Conservation (phyloP, 2,113 vertebrate genomes). For the cattle (Bos taurus) region ARS-UCD2.0 NC_037334.1:21462501-21463000, state of each 20-base stretch:
- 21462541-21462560: fast-evolving
- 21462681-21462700: neutral
- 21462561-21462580: neutral
- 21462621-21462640: neutral
- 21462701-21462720: neutral
- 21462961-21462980: conserved; percentile 46
- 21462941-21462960: no score
- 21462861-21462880: neutral
- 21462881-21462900: neutral
- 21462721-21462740: neutral
- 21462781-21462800: fast-evolving
- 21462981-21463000: neutral
- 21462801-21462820: neutral
- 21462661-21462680: neutral
- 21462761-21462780: fast-evolving
- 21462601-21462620: fast-evolving
- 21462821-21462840: neutral
- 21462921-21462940: neutral
- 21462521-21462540: neutral
- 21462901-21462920: fast-evolving
- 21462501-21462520: neutral
- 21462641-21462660: neutral
- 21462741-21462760: neutral
- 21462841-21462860: neutral
- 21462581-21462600: neutral